Conservation (phyloP, 2,888 invertebrate species). For the Lasioglossum calceatum region DNA sequence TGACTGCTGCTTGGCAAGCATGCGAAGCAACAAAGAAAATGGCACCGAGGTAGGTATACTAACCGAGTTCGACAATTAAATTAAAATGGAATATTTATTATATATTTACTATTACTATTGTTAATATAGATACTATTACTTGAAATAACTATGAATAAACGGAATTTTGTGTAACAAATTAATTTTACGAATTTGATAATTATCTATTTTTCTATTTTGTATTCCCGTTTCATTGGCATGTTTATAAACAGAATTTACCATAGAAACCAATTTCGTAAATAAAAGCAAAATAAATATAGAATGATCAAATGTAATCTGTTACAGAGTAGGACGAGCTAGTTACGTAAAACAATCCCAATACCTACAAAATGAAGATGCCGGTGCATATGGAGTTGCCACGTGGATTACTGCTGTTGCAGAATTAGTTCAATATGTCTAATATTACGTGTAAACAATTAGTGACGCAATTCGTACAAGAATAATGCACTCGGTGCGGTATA, state of each 20-base stretch:
- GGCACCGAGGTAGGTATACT: conserved; percentile 85
- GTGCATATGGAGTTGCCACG: conserved; percentile 88
- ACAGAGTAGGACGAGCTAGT: conserved; percentile 90
- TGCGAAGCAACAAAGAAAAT: conserved; percentile 86
- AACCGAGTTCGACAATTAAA: neutral
- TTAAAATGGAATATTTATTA: neutral
- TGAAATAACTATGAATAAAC: neutral
- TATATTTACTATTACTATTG: neutral
- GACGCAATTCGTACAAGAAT: neutral
- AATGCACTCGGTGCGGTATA: neutral
- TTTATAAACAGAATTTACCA: neutral
- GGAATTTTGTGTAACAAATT: too few species aligned
- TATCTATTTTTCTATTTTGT: neutral
- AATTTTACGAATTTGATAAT: neutral
- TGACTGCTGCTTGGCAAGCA: conserved; percentile 84
- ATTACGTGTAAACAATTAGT: neutral
- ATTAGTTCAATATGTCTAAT: conserved; percentile 57
- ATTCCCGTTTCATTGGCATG: neutral
- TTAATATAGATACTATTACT: neutral
- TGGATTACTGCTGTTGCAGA: conserved; percentile 87
- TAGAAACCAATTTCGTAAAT: neutral
- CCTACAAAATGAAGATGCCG: conserved; percentile 88
- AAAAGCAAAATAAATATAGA: neutral
- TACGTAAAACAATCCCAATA: conserved; percentile 87
- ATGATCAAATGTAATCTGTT: conserved; percentile 50